Evolutionary conservation across 2,797 vertebrate species (phyloP).

Genomic region (Rallus crepitans): DNA sequence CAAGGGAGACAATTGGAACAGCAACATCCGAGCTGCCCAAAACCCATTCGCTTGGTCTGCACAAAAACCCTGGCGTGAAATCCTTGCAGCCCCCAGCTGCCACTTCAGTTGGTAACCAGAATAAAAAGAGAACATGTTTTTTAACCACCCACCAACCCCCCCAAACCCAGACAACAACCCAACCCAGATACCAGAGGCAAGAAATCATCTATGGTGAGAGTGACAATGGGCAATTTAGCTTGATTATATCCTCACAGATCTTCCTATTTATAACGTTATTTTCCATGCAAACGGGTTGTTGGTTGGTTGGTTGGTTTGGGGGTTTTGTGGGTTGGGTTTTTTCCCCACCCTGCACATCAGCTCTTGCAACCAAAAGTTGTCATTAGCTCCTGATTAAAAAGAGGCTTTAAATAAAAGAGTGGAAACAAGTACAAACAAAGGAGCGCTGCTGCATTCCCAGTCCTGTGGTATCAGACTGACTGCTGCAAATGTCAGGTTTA

Average conservation of each 20-base stretch:
- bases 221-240: conserved; percentile 53
- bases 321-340: not conserved
- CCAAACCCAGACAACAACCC: not conserved
- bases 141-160: not conserved
- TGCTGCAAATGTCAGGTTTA: conserved; percentile 30
- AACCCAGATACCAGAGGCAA: not conserved
- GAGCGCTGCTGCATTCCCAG: not conserved
- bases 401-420: not conserved
- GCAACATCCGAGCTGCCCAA: not conserved
- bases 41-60: not conserved
- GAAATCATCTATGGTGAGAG: conserved; percentile 43
- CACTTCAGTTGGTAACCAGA: not conserved
- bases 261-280: conserved; percentile 50
- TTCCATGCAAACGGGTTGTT: conserved; percentile 1
- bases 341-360: not conserved
- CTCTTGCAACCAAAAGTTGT: not conserved
- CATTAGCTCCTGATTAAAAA: conserved; percentile 54
- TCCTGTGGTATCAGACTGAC: not conserved
- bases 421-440: conserved; percentile 22
- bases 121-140: conserved; percentile 9
- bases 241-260: conserved; percentile 53
- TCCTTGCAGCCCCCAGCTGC: not conserved
- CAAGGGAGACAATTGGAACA: not conserved
- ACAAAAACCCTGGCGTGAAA: not conserved
- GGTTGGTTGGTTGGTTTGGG: no score